These are phyloP conservation scores for Mongoloraphidia duomilia DNA, from an alignment of 2,888 invertebrate species.

Conservation along the genomic window DNA sequence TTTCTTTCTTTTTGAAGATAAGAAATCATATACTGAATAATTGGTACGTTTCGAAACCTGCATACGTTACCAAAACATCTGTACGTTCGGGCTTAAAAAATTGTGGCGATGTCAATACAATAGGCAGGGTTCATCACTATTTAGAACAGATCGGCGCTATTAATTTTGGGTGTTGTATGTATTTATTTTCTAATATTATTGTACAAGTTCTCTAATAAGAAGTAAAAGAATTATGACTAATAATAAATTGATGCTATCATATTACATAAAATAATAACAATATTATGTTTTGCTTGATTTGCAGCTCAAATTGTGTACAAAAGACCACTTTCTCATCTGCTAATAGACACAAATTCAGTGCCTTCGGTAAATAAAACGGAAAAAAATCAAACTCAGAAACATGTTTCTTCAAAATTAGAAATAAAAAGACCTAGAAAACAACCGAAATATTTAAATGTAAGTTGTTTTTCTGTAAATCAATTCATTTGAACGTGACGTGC, in stretches of 20 bases:
- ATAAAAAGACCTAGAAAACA: no score
- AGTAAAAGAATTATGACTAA: no score
- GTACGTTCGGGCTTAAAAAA: slow-evolving; percentile 40
- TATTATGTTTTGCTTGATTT: slow-evolving; percentile 3
- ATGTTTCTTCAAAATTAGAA: no score
- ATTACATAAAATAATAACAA: slow-evolving; percentile 6
- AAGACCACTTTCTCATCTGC: not conserved
- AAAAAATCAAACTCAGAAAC: not conserved
- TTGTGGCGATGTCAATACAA: slow-evolving; percentile 46
- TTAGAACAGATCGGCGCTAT: slow-evolving; percentile 47
- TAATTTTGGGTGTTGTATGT: slow-evolving; percentile 44
- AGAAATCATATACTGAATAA: slow-evolving; percentile 40
- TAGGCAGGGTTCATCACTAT: slow-evolving; percentile 42
- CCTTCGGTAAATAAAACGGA: not conserved
- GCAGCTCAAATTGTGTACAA: slow-evolving; percentile 1
- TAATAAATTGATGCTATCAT: no score
- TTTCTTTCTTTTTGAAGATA: slow-evolving; percentile 25
- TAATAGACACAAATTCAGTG: not conserved
- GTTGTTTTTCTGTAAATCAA: no score
- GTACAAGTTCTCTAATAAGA: slow-evolving; percentile 10
- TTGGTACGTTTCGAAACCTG: slow-evolving; percentile 37
- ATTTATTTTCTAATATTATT: slow-evolving; percentile 5
- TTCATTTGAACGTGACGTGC: no score
- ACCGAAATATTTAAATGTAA: no score
- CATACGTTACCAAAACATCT: slow-evolving; percentile 42